Evolutionary conservation across 2,113 vertebrate genomes (phyloP).

Genomic region (Prolemur simus): DNA sequence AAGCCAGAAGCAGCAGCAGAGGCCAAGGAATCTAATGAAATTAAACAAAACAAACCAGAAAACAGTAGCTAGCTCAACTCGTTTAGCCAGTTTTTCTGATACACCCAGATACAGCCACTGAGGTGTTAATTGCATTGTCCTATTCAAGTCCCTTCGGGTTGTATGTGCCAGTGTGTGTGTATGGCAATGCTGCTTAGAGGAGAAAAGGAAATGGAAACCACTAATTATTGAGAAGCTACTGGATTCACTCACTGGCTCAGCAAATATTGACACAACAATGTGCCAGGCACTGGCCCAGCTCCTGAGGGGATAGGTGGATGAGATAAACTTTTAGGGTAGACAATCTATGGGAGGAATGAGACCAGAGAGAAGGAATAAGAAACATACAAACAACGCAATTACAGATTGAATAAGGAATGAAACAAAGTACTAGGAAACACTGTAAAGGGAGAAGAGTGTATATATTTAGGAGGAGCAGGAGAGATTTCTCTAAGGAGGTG

Average conservation of each 20-base stretch:
- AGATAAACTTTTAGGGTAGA: not conserved
- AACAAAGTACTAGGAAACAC: not conserved
- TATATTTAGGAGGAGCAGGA: not conserved
- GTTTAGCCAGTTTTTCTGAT: constrained; percentile 46
- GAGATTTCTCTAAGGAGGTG: not conserved
- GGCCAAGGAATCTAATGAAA: constrained; percentile 1
- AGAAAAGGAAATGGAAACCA: constrained; percentile 65
- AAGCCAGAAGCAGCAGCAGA: not conserved
- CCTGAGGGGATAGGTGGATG: not conserved
- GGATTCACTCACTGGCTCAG: constrained; percentile 32
- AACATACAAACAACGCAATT: not conserved
- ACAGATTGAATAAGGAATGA: not conserved
- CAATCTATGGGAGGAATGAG: not conserved
- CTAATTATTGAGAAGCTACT: constrained; percentile 55
- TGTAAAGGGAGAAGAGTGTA: not conserved
- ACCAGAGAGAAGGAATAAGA: not conserved
- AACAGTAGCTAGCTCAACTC: constrained; percentile 37
- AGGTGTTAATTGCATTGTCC: constrained; percentile 53
- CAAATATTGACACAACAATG: constrained; percentile 18
- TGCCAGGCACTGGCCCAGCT: not conserved
- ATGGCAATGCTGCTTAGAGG: not conserved
- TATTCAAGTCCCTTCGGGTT: constrained; percentile 63
- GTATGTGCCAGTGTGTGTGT: not conserved
- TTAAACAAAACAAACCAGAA: constrained; percentile 58
- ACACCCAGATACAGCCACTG: not conserved